These are phyloP conservation scores for Helicoverpa assulta DNA, from an alignment of 2,888 invertebrate genomes.

Conservation along the genomic window DNA sequence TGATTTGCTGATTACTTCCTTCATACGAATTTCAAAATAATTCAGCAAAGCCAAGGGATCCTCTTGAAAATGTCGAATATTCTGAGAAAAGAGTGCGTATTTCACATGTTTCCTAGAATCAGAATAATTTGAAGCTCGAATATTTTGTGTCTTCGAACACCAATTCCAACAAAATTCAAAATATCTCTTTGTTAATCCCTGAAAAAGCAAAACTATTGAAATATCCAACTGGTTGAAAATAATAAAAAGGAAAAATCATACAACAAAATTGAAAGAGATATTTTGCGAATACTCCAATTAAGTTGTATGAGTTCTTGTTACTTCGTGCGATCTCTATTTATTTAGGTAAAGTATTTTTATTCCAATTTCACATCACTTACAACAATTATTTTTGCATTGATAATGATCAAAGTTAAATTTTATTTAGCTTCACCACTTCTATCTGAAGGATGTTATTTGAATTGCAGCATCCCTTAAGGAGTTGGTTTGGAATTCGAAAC, in stretches of 20 bases:
- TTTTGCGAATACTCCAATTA: constrained; percentile 5
- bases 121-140: constrained; percentile 15
- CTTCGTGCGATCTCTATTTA: constrained; percentile 6
- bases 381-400: no score
- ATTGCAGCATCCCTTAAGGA: neutral
- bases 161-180: no score
- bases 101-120: constrained; percentile 25
- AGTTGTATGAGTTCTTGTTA: constrained; percentile 15
- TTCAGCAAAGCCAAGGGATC: constrained; percentile 27
- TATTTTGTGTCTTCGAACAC: constrained; percentile 12
- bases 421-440: neutral
- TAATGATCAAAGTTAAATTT: no score
- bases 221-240: constrained; percentile 8
- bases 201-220: constrained; percentile 3
- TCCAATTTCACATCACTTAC: no score
- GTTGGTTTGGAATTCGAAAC: constrained; percentile 14
- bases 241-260: constrained; percentile 1
- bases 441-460: neutral
- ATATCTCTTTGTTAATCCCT: constrained; percentile 6
- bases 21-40: constrained; percentile 45
- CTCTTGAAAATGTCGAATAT: constrained; percentile 22
- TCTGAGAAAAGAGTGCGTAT: constrained; percentile 12
- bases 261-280: constrained; percentile 9
- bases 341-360: neutral
- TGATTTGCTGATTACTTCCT: constrained; percentile 49